Conservation (phyloP, 2,888 invertebrate species). For the Melangyna quadrimaculata region DNA sequence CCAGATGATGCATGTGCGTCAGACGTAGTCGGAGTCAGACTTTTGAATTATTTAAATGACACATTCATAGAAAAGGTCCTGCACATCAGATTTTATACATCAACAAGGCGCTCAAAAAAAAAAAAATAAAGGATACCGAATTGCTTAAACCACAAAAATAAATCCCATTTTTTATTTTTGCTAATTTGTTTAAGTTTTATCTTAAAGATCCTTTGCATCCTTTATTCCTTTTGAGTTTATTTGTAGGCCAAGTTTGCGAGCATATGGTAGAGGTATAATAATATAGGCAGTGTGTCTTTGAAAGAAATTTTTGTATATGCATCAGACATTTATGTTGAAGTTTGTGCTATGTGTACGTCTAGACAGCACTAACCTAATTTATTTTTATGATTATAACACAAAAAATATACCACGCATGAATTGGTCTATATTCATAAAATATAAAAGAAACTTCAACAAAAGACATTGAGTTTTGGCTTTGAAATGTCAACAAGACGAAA, state of each 20-base stretch:
- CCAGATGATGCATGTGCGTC: conserved; percentile 5
- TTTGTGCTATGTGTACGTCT: conserved; percentile 11
- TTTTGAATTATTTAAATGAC: not conserved
- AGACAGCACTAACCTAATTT: conserved; percentile 38
- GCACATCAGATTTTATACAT: not conserved
- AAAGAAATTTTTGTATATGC: not conserved
- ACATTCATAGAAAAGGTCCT: not conserved
- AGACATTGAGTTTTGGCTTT: conserved; percentile 1
- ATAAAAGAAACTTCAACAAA: not conserved
- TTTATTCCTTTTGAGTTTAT: conserved; percentile 19
- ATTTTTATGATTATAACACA: conserved; percentile 10
- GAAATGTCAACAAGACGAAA: conserved; percentile 17
- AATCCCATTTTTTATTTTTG: not conserved
- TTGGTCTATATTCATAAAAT: not conserved
- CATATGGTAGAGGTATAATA: not conserved
- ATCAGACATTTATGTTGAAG: not conserved
- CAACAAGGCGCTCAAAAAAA: too few relatives aligned
- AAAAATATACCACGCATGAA: conserved; percentile 6
- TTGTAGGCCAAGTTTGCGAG: conserved; percentile 6
- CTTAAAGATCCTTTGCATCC: conserved; percentile 1
- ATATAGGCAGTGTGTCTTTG: not conserved
- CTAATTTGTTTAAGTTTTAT: not conserved
- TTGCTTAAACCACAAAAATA: not conserved
- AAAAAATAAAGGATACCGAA: not conserved
- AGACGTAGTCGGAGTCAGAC: not conserved